Conservation (phyloP, 1,140 invertebrate species). For the Drosophila ogumai region DNA sequence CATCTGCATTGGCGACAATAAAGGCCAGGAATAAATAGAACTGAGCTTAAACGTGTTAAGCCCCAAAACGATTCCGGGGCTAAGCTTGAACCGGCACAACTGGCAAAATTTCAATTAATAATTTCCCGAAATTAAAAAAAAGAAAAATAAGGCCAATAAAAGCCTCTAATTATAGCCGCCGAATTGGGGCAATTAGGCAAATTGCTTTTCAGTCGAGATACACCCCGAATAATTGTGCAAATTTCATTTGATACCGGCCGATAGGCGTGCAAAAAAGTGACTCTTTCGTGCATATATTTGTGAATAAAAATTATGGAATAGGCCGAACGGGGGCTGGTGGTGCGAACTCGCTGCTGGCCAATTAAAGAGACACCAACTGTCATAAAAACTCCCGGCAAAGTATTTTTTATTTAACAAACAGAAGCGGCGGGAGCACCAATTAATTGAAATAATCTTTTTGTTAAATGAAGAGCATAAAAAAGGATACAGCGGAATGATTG, state of each 20-base stretch:
- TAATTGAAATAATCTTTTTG: constrained; percentile 71
- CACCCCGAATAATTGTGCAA: constrained; percentile 27
- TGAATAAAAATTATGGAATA: constrained; percentile 44
- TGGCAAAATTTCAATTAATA: constrained; percentile 48
- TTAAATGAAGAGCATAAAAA: constrained; percentile 17
- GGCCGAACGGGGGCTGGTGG: constrained; percentile 1
- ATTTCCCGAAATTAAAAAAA: constrained; percentile 17
- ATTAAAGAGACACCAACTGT: constrained; percentile 30
- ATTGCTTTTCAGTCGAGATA: constrained; percentile 30
- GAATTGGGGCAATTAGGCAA: constrained; percentile 66
- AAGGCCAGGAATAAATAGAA: constrained; percentile 2
- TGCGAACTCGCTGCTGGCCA: constrained; percentile 14
- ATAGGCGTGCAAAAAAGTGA: constrained; percentile 10
- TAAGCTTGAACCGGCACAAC: neutral
- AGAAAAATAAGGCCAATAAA: constrained; percentile 31
- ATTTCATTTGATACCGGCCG: constrained; percentile 36
- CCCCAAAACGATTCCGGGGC: neutral
- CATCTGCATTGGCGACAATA: neutral
- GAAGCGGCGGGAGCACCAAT: constrained; percentile 27
- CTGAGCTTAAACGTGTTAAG: neutral
- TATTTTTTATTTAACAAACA: constrained; percentile 48
- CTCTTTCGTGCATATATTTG: neutral
- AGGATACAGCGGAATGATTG: constrained; percentile 1
- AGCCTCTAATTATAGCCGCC: constrained; percentile 45
- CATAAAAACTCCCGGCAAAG: constrained; percentile 35